These are phyloP conservation scores for Amphipoea lucens DNA, from an alignment of 2,888 invertebrate genomes.

Conservation along the genomic window DNA sequence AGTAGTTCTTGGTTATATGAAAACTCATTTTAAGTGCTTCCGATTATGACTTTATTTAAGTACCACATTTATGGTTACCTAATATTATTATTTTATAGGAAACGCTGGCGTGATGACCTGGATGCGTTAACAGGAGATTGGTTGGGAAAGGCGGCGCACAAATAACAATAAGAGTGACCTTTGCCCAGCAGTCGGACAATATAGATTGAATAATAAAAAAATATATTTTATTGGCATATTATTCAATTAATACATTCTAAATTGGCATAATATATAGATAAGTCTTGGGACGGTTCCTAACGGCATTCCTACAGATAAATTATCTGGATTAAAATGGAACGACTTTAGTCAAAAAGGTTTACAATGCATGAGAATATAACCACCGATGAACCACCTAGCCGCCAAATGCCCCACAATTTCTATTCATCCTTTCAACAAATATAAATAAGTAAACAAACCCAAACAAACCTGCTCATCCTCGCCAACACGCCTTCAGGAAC, in stretches of 20 bases:
- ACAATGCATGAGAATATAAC: neutral
- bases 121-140: neutral
- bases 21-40: neutral
- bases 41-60: neutral
- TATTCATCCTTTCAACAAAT: slow-evolving; percentile 24
- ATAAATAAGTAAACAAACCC: slow-evolving; percentile 33
- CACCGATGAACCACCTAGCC: neutral
- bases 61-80: neutral
- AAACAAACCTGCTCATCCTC: slow-evolving; percentile 5
- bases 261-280: neutral
- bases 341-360: neutral
- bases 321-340: neutral
- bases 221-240: neutral
- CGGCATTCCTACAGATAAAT: neutral
- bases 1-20: neutral
- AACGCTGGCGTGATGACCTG: neutral
- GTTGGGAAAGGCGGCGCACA: neutral
- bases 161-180: neutral
- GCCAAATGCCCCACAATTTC: neutral
- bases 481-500: slow-evolving; percentile 17
- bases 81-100: neutral
- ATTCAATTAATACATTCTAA: neutral
- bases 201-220: neutral
- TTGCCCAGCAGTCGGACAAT: neutral
- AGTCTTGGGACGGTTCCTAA: neutral